Evolutionary conservation across 2,113 vertebrate genomes (phyloP).

Genomic region (Nesospiza acunhae): DNA sequence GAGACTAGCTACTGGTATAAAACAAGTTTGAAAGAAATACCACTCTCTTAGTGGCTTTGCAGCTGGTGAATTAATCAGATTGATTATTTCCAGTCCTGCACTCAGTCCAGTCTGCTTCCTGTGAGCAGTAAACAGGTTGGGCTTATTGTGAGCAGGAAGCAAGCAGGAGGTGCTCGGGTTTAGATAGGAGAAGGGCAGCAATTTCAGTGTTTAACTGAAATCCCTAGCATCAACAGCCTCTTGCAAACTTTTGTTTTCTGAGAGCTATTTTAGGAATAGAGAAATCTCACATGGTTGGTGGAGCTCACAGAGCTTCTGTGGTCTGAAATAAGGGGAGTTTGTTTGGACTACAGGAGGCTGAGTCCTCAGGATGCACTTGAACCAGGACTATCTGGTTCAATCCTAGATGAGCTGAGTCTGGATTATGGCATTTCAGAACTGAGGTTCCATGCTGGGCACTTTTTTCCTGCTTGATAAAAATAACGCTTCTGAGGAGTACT

Average conservation of each 20-base stretch:
- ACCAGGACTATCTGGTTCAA: neutral
- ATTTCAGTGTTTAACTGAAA: neutral
- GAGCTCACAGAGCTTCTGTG: neutral
- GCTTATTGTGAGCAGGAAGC: neutral
- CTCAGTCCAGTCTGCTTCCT: conserved; percentile 11
- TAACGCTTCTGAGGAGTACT: conserved; percentile 16
- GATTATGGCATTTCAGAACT: neutral
- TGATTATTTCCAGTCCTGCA: conserved; percentile 33
- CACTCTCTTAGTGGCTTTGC: neutral
- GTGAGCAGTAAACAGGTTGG: neutral
- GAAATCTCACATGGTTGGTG: neutral
- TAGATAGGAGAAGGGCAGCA: neutral
- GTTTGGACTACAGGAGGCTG: neutral
- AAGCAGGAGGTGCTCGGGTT: neutral
- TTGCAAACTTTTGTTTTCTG: neutral
- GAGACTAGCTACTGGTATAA: neutral
- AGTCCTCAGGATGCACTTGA: neutral
- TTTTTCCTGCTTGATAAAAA: conserved; percentile 17
- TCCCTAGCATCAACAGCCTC: neutral
- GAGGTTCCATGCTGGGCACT: neutral
- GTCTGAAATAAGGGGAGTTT: neutral
- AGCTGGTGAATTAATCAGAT: conserved; percentile 38
- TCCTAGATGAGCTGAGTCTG: neutral
- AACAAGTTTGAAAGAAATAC: conserved; percentile 37
- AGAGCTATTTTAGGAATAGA: neutral